phyloP scores from a whole-genome alignment of 1,140 invertebrate genomes.

The Xylocopa sonorina region DNA sequence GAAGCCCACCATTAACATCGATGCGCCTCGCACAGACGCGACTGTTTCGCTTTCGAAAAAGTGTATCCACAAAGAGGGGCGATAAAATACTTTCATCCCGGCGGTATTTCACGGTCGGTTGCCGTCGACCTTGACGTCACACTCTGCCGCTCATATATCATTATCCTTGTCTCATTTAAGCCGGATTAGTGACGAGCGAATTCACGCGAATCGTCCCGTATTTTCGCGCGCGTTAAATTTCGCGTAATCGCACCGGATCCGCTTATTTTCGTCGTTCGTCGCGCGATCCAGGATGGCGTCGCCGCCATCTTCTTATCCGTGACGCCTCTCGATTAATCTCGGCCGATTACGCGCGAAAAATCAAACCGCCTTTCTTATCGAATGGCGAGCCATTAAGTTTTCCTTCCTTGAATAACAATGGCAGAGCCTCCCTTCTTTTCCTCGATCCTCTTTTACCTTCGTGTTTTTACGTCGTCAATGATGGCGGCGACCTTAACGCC shows the following conservation, averaged over 20 bases:
- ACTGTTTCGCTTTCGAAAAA: neutral
- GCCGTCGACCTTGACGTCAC: constrained; percentile 29
- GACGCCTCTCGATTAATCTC: constrained; percentile 34
- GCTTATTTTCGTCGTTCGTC: neutral
- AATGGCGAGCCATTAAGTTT: constrained; percentile 6
- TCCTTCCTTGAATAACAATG: neutral
- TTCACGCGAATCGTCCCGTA: constrained; percentile 35
- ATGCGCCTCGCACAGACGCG: neutral
- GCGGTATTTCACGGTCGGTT: constrained; percentile 25
- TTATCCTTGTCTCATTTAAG: constrained; percentile 48
- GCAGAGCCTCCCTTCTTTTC: too few species aligned
- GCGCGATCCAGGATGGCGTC: neutral
- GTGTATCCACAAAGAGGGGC: neutral
- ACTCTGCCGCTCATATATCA: constrained; percentile 30
- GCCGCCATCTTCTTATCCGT: constrained; percentile 14
- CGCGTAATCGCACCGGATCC: neutral
- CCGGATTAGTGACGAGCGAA: constrained; percentile 38
- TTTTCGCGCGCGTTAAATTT: constrained; percentile 41
- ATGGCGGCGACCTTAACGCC: neutral
- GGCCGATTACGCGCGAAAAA: constrained; percentile 32
- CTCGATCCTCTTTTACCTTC: neutral
- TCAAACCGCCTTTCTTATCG: constrained; percentile 33
- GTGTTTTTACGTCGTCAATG: neutral
- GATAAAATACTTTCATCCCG: constrained; percentile 13
- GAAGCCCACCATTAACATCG: too few species aligned